phyloP scores from a whole-genome alignment of 2,113 vertebrate genomes.

The Sialia sialis region DNA sequence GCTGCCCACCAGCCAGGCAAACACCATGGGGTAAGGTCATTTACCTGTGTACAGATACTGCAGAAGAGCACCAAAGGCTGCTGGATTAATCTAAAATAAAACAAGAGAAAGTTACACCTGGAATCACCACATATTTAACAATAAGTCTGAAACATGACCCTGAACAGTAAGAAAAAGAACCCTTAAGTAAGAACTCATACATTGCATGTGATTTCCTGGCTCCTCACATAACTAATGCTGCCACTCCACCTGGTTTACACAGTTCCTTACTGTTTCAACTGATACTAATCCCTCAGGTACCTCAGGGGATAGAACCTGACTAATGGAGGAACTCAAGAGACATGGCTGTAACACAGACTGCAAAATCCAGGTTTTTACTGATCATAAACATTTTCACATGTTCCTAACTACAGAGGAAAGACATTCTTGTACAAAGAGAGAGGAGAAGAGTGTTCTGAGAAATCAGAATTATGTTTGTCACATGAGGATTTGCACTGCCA shows the following conservation, averaged over 20 bases:
- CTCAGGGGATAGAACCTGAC: background rate
- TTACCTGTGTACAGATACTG: constrained; percentile 96
- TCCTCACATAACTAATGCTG: background rate
- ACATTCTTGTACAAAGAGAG: background rate
- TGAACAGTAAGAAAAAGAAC: accelerated
- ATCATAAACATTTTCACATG: background rate
- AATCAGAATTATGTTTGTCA: background rate
- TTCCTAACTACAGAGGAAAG: background rate
- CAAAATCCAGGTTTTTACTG: background rate
- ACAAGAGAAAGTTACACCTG: background rate
- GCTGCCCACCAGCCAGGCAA: background rate
- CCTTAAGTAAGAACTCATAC: background rate
- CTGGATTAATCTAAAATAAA: constrained; percentile 86
- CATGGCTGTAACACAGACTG: background rate
- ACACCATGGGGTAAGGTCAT: background rate
- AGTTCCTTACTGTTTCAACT: background rate
- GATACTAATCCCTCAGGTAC: background rate
- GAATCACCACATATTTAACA: background rate
- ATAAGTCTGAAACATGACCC: background rate
- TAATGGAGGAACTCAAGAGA: background rate
- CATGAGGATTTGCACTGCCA: background rate
- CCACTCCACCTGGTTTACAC: background rate
- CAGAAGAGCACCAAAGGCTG: constrained; percentile 89
- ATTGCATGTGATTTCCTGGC: background rate
- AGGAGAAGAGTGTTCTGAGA: background rate